Base-by-base conservation (phyloP, 2,113 vertebrate genomes). In the Vulpes lagopus region DNA sequence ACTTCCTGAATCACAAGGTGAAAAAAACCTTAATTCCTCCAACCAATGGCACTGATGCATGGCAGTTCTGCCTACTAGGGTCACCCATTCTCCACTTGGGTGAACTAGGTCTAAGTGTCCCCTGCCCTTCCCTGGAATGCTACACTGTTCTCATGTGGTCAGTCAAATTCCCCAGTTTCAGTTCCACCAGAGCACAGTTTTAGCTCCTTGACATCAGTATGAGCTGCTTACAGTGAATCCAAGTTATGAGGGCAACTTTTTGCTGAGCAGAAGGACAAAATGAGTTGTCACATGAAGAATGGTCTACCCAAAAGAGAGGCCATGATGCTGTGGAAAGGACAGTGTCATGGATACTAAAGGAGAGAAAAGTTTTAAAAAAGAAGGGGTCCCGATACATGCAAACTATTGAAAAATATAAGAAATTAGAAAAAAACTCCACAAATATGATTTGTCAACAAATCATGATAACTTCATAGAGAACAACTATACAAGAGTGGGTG, bases 391-490 rank as follows among this genome's bases (percentile, higher is more conserved):
- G 53, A 27, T 88, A 38, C 23, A 51, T 81, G 11, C 2, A 23
- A 87, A 89, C 51, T 89, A 22, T 69, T 94, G 65, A 92, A 84
- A 79, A 81, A 8, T 81, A 0, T 84, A 88, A 90, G 88, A 73
- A 83, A 94, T 38, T 23, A 35, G 74, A 17, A 35, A 62, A 94
- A 79, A 23, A 20, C 6, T 27, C 30, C 11, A 3, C 43, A 38
- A 35, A 57, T 4, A 25, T 32, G 4, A 94, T 93, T 95, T 93
- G 79, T 94, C 64, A 93, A 65, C 32, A 74, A 85, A 79, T 62
- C 65, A n/a, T 55, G 79, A 80, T 55, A 74, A 53, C 79, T 83
- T 95, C 64, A 23, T 19, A n/a, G 67, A 83, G 73, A 97, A 80
- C 35, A 78, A 23, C 49, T 86, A 30, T 23, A 38, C 32, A 12